These are phyloP conservation scores for Notodonta ziczac DNA, from an alignment of 2,888 invertebrate genomes.

Conservation along the genomic window DNA sequence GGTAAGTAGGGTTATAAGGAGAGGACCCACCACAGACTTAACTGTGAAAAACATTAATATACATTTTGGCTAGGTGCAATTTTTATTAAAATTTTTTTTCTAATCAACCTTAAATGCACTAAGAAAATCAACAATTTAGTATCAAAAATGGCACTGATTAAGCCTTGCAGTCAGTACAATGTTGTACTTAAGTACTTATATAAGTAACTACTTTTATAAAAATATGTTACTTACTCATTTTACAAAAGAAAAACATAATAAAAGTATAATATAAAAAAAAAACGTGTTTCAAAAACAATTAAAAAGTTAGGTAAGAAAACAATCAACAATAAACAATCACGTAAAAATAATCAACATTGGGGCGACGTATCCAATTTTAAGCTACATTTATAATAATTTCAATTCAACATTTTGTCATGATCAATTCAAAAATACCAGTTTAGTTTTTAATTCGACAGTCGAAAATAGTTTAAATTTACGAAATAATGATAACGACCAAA, in stretches of 20 bases:
- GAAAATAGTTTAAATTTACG: no score
- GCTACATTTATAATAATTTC: no score
- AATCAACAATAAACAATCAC: constrained; percentile 21
- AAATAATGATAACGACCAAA: no score
- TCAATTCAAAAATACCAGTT: no score
- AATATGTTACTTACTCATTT: neutral
- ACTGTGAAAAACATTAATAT: no score
- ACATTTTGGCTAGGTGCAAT: no score
- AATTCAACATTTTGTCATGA: no score
- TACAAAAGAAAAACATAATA: constrained; percentile 6
- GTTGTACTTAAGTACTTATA: neutral
- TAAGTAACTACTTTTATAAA: neutral
- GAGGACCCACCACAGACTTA: no score
- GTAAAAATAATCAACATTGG: constrained; percentile 6
- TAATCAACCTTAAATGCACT: constrained; percentile 40
- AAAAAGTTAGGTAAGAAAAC: constrained; percentile 15
- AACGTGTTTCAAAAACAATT: constrained; percentile 22
- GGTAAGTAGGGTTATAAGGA: no score
- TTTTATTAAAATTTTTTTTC: constrained; percentile 24
- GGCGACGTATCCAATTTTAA: neutral
- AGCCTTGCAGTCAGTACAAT: constrained; percentile 12
- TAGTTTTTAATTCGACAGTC: no score
- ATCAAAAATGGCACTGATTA: constrained; percentile 33
- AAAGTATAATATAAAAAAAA: constrained; percentile 3
- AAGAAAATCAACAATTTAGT: constrained; percentile 23